A percentile compares a stretch with the other conserved stretches of the same genome.
Conservation (phyloP, 2,113 vertebrate genomes). For the Oryzias javanicus region DNA sequence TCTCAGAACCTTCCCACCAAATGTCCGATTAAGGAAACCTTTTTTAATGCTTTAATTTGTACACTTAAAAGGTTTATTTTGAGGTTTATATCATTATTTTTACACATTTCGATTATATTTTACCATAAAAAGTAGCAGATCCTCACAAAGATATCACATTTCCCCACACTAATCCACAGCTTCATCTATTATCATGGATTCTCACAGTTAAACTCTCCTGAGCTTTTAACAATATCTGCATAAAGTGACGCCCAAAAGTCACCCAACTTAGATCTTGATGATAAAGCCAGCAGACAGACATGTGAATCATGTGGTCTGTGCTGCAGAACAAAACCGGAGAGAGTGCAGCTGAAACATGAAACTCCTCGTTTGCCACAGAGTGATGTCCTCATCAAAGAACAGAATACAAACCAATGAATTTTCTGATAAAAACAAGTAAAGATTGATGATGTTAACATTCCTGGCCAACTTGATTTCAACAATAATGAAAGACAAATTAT, state of each 20-base stretch:
- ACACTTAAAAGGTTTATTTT: too few species aligned
- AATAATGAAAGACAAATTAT: too few species aligned
- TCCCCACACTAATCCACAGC: background rate
- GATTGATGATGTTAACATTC: too few species aligned
- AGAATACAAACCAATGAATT: constrained; percentile 35
- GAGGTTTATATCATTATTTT: background rate
- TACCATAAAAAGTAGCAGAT: background rate
- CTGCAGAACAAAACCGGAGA: constrained; percentile 49
- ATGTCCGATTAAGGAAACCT: constrained; percentile 3
- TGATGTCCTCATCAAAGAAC: constrained; percentile 59
- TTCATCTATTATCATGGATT: too few species aligned
- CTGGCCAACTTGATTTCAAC: too few species aligned
- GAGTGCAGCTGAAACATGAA: constrained; percentile 50
- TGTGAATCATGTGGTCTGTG: constrained; percentile 43
- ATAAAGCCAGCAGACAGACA: constrained; percentile 50
- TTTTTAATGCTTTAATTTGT: too few species aligned
- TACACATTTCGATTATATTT: too few species aligned
- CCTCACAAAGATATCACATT: background rate
- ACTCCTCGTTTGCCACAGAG: constrained; percentile 48
- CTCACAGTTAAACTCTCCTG: background rate
- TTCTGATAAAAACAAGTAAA: background rate
- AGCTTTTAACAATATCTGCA: constrained; percentile 21
- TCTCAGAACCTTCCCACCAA: constrained; percentile 53
- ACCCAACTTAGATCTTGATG: constrained; percentile 47
- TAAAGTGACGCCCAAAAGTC: constrained; percentile 27